These are phyloP conservation scores for Onthophagus taurus DNA, from an alignment of 1,140 invertebrate species.

Conservation along the genomic window DNA sequence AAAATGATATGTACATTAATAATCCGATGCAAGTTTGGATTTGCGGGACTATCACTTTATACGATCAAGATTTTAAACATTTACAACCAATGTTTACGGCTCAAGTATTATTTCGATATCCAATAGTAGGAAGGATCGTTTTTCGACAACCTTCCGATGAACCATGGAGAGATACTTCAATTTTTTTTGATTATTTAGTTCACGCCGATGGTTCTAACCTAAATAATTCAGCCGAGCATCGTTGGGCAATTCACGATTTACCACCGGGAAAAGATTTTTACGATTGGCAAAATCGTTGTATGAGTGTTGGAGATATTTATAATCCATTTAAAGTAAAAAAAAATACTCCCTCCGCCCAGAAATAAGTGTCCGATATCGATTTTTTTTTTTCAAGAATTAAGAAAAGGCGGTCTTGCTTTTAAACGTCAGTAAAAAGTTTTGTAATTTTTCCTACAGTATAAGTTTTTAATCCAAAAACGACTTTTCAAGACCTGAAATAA, in stretches of 20 bases:
- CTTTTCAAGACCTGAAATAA: too few relatives aligned
- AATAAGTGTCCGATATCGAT: too few relatives aligned
- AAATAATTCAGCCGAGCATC: conserved; percentile 69
- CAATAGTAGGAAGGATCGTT: conserved; percentile 75
- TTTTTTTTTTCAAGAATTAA: not conserved
- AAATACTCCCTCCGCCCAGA: too few relatives aligned
- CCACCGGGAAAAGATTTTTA: conserved; percentile 77
- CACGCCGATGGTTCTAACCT: conserved; percentile 76
- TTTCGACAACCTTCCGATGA: conserved; percentile 71
- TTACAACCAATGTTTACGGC: conserved; percentile 64
- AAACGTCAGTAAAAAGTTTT: too few relatives aligned
- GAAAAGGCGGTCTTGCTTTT: too few relatives aligned
- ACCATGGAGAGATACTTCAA: conserved; percentile 72
- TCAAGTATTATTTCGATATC: conserved; percentile 70
- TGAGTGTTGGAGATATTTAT: conserved; percentile 67
- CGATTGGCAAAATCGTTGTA: conserved; percentile 77
- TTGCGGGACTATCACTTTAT: conserved; percentile 55
- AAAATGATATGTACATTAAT: conserved; percentile 23
- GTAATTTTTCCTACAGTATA: too few relatives aligned
- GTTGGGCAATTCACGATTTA: conserved; percentile 54
- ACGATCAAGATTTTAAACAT: conserved; percentile 53
- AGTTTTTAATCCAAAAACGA: too few relatives aligned
- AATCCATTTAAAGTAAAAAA: conserved; percentile 69
- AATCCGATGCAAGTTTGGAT: too few relatives aligned
- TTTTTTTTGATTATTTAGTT: conserved; percentile 66